Evolutionary conservation across 2,113 vertebrate species (phyloP).

Genomic region (Rhinogobius similis): DNA sequence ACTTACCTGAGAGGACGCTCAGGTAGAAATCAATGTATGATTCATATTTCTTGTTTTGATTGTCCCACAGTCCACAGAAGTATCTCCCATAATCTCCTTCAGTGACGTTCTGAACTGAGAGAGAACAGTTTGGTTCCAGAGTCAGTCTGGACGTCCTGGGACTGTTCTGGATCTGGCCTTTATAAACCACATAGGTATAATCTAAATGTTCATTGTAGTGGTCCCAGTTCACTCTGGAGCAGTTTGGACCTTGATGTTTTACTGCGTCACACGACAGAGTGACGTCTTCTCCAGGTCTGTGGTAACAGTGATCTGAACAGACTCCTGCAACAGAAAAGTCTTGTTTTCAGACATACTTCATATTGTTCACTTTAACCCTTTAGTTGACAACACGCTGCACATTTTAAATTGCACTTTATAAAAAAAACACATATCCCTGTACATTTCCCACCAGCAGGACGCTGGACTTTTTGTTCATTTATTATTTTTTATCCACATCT

Average conservation of each 20-base stretch:
- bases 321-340: slow-evolving; percentile 4
- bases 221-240: not conserved
- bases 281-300: not conserved
- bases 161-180: not conserved
- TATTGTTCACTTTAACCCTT: too few relatives aligned
- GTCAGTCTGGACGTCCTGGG: not conserved
- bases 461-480: too few relatives aligned
- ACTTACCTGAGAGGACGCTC: not conserved
- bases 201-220: too few relatives aligned
- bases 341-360: too few relatives aligned
- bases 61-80: not conserved
- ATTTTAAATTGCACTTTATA: too few relatives aligned
- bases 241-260: not conserved
- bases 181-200: rapidly evolving
- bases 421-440: too few relatives aligned
- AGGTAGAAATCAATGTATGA: not conserved
- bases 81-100: not conserved
- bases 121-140: not conserved
- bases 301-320: not conserved
- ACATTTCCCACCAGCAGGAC: too few relatives aligned
- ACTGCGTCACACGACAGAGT: not conserved
- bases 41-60: too few relatives aligned
- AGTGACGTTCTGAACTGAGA: not conserved
- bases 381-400: too few relatives aligned
- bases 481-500: too few relatives aligned